Evolutionary conservation across 2,113 vertebrate genomes (phyloP).

Genomic region (Psettodes erumei): DNA sequence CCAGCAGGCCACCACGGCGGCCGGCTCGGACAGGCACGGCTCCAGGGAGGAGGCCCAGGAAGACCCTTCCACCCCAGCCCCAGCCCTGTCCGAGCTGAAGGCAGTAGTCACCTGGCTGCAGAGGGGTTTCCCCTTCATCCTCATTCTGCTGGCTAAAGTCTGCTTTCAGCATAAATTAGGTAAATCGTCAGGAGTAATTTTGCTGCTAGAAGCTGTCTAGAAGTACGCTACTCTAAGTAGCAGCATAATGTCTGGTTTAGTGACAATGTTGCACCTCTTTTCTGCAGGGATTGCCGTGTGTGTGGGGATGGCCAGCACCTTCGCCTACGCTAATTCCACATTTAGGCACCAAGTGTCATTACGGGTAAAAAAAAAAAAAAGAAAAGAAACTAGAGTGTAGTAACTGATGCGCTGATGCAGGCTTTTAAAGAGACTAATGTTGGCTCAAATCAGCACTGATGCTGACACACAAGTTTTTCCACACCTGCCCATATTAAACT

Average conservation of each 20-base stretch:
- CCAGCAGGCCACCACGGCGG: conserved; percentile 84
- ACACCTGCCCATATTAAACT: not conserved
- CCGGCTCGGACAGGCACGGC: conserved; percentile 83
- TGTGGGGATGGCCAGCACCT: conserved; percentile 96
- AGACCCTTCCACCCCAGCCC: conserved; percentile 89
- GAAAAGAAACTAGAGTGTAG: not conserved
- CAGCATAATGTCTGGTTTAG: not conserved
- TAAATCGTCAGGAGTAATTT: conserved; percentile 50
- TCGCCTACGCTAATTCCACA: conserved; percentile 93
- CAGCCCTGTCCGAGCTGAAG: conserved; percentile 93
- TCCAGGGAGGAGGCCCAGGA: conserved; percentile 85
- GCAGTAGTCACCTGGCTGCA: conserved; percentile 94
- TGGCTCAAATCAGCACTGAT: not conserved
- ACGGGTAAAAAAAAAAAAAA: conserved; percentile 83
- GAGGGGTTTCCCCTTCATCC: conserved; percentile 96
- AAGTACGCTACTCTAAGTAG: no score
- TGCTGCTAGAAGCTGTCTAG: not conserved
- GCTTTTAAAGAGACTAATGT: not conserved
- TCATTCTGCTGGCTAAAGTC: conserved; percentile 95
- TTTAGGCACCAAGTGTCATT: conserved; percentile 95
- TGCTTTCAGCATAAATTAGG: conserved; percentile 98
- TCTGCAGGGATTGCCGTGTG: conserved; percentile 93
- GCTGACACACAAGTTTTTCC: not conserved
- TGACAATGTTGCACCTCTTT: conserved; percentile 33
- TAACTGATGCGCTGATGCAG: not conserved